phyloP scores from a whole-genome alignment of 2,888 invertebrate species.

The Lathronympha strigana region DNA sequence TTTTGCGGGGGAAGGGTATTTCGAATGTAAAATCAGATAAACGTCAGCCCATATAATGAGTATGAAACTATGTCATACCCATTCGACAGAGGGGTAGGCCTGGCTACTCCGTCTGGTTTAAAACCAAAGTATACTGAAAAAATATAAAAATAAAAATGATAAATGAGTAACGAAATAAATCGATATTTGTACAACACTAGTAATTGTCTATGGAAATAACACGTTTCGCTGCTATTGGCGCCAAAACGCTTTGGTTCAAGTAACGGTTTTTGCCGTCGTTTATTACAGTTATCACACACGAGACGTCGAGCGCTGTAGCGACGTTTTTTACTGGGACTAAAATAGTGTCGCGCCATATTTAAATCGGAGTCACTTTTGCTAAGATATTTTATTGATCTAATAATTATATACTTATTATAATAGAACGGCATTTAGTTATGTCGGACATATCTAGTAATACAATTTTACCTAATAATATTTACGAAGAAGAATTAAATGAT shows the following conservation, averaged over 20 bases:
- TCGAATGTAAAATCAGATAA: too few species aligned
- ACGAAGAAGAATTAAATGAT: conserved; percentile 64
- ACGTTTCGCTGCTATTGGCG: conserved; percentile 19
- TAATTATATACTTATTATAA: conserved; percentile 34
- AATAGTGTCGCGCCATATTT: conserved; percentile 36
- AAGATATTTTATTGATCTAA: conserved; percentile 59
- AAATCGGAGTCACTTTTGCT: conserved; percentile 34
- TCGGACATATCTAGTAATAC: conserved; percentile 50
- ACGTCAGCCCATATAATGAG: too few species aligned
- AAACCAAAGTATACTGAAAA: too few species aligned
- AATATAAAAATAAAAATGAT: too few species aligned
- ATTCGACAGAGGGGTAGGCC: too few species aligned
- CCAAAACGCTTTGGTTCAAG: conserved; percentile 10
- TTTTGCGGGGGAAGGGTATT: too few species aligned
- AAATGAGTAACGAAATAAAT: too few species aligned
- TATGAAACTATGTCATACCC: too few species aligned
- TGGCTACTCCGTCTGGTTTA: too few species aligned
- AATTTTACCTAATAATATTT: conserved; percentile 54
- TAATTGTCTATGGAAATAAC: conserved; percentile 19
- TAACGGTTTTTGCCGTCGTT: conserved; percentile 20
- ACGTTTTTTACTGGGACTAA: conserved; percentile 14
- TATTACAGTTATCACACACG: background rate
- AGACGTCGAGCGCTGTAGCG: too few species aligned
- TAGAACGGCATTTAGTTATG: conserved; percentile 49
- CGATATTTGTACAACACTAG: conserved; percentile 2